Evolutionary conservation across 2,888 invertebrate species (phyloP), one percentile per base, ranked within the genome.

Genomic region (Eilema griseolum): DNA sequence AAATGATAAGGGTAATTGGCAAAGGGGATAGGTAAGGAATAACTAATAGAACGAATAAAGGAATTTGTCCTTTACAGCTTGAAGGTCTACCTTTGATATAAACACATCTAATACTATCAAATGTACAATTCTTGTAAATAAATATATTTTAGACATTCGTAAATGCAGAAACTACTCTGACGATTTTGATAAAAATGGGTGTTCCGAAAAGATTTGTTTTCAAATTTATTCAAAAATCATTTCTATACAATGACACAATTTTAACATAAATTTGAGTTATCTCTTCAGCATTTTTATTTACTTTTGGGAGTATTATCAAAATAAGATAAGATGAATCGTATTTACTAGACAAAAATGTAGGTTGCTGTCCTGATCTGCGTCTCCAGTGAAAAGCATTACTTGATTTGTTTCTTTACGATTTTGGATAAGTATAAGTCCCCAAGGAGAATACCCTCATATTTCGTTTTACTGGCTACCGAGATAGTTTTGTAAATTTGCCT

Each of bases 261-360:
- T 52, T 52, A 52, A 52, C 52, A 52, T 1, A 46, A 46, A 4
- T 20, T 7, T 46, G n/a, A 52, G 20, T 52, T n/a, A n/a, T 52
- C 52, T n/a, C 20, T 52, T 52, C 46, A 46, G 20, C 46, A 46
- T 16, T 46, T 12, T 37, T 12, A 0, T 46, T 3, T 46, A 14
- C 46, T 46, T 46, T 46, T 46, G 46, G 52, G n/a, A n/a, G n/a
- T n/a, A n/a, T 52, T 52, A 52, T 52, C 52, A 52, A 52, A 52
- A 52, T 52, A 52, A 52, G 52, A 52, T 52, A 52, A 52, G n/a
- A n/a, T 52, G 1, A 2, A 52, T 52, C 8, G 8, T n/a, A 46
- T 20, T 20, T 46, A 20, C 52, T n/a, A n/a, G 10, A 10, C n/a
- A n/a, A 52, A 52, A 52, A 52, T 52, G 0, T 52, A n/a, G 52